Conservation (phyloP, 2,888 invertebrate genomes). For the Apodemia mormo region DNA sequence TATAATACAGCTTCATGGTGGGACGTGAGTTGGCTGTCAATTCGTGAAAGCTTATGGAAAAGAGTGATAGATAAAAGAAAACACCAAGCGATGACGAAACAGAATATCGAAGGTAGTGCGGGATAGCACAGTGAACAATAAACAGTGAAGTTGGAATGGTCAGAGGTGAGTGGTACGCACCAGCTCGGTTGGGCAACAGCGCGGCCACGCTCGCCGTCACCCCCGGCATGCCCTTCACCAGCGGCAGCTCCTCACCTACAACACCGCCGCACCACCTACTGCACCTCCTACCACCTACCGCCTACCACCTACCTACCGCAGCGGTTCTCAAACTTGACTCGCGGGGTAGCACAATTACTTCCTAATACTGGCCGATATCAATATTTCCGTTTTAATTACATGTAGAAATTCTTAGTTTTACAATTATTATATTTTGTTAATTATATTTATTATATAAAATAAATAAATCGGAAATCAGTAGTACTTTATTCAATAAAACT, state of each 20-base stretch:
- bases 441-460: no score
- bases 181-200: constrained; percentile 87
- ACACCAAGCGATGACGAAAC: neutral
- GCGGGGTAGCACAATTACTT: neutral
- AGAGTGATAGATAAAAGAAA: neutral
- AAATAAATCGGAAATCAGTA: no score
- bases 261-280: constrained; percentile 40
- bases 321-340: neutral
- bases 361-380: no score
- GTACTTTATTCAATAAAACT: no score
- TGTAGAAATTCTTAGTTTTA: no score
- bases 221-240: constrained; percentile 77
- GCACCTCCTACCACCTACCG: constrained; percentile 17
- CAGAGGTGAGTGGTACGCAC: constrained; percentile 83
- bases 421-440: no score
- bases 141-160: no score
- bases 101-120: neutral
- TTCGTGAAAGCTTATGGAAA: neutral
- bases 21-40: neutral
- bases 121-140: neutral
- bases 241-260: constrained; percentile 62
- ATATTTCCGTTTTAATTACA: no score
- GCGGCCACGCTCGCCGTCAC: constrained; percentile 80
- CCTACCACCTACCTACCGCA: constrained; percentile 12
- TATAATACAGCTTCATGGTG: no score